A percentile compares a stretch with the other conserved stretches of the same genome.
These are phyloP conservation scores for Sula dactylatra DNA, from an alignment of 2,113 vertebrate species.

Conservation along the genomic window DNA sequence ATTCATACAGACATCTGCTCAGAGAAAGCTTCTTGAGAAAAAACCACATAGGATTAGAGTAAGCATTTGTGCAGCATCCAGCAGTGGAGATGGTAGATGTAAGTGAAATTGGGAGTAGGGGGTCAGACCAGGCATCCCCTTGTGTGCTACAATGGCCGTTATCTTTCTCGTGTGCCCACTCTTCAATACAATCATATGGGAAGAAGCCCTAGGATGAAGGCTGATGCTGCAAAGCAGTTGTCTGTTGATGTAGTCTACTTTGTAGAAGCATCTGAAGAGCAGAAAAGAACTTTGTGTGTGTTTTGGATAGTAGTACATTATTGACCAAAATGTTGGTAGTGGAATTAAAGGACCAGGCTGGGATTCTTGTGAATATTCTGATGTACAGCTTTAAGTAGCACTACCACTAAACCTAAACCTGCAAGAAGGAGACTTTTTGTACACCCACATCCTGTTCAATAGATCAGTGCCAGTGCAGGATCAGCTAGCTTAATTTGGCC, in stretches of 20 bases:
- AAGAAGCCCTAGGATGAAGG: neutral
- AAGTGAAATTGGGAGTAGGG: neutral
- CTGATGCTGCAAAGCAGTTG: neutral
- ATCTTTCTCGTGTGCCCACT: neutral
- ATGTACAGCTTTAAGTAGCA: neutral
- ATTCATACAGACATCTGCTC: neutral
- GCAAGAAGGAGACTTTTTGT: neutral
- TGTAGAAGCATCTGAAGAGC: neutral
- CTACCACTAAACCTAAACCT: neutral
- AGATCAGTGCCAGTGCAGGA: neutral
- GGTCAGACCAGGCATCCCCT: neutral
- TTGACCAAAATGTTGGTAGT: neutral
- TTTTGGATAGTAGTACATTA: neutral
- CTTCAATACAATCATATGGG: neutral
- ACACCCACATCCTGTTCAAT: neutral
- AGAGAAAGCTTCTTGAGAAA: neutral
- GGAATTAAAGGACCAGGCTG: neutral
- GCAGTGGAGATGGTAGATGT: neutral
- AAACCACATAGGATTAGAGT: neutral
- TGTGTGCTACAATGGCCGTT: neutral
- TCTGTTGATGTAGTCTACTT: neutral
- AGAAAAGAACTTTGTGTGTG: neutral
- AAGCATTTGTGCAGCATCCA: neutral
- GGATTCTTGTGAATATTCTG: neutral
- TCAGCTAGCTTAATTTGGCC: neutral